Base-by-base conservation (phyloP, 2,888 invertebrate genomes). In the Tortrix viridana region DNA sequence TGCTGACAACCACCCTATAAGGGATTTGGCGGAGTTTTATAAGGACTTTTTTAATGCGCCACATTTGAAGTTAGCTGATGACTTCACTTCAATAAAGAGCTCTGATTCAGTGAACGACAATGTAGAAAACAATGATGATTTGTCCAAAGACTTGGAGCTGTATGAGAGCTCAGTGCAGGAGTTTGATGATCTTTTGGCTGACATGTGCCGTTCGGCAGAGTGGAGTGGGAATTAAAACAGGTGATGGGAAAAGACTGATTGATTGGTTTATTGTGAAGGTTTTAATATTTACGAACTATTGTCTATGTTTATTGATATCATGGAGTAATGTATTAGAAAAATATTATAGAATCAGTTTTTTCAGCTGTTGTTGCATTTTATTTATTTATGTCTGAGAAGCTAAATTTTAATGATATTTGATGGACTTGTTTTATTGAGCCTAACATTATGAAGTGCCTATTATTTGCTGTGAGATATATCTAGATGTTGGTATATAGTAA, bases 1-100 rank as follows among this genome's bases (percentile, higher is more conserved):
- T 77, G 96, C 96, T 12, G 95, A 94, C 67, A 89, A 94, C 49
- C 95, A 94, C 76, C 94, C 94, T 0, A 95, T 95, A 75, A 94
- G 94, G 63, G 97, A 97, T 80, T 88, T 97, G 68, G 96, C 96
- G 1, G 94, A 95, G 72, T 97, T 97, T 85, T 97, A 96, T 82
- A 94, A 95, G 50, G 96, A 97, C 69, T 96, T 96, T 83, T 96
- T 96, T 81, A 94, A 94, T 70, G 96, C 97, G 2, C 92, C 92
- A 3, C 84, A 89, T 73, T 76, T 91, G 65, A 89, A 89, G 53
- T 68, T 90, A 6, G 81, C 81, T 0, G 86, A 86, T 3, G 82
- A 85, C 26, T 49, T 75, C 41, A 43, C 41, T 32, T 52, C 22
- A 3, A 20, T 63, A 1, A 77, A 76, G 52, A 79, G 76, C 54